phyloP scores from a whole-genome alignment of 1,140 invertebrate genomes.

The Solenopsis fugax region DNA sequence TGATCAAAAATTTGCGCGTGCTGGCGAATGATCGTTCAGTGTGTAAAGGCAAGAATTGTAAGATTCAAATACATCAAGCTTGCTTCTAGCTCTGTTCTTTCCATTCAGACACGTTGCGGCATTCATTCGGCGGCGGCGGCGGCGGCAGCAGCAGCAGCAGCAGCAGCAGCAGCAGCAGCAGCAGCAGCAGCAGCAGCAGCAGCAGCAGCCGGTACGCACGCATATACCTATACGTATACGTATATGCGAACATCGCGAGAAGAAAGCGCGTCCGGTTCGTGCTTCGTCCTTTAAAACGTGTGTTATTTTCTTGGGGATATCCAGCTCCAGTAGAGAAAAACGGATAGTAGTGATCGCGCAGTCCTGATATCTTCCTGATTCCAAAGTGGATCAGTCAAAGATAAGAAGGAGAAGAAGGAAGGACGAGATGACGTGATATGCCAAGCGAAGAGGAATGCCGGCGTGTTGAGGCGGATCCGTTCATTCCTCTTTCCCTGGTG shows the following conservation, averaged over 20 bases:
- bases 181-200: constrained; percentile 21
- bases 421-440: constrained; percentile 42
- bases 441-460: constrained; percentile 49
- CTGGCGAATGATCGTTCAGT: background rate
- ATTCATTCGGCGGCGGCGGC: constrained; percentile 34
- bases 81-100: background rate
- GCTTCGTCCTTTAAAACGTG: constrained; percentile 7
- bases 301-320: background rate
- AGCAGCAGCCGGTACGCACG: constrained; percentile 18
- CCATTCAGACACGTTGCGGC: constrained; percentile 39
- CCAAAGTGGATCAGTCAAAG: background rate
- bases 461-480: constrained; percentile 30
- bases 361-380: background rate
- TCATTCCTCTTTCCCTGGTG: constrained; percentile 37
- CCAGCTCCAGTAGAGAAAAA: background rate
- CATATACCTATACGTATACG: background rate
- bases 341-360: constrained; percentile 1
- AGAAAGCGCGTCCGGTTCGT: constrained; percentile 70
- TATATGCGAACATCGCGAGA: constrained; percentile 47
- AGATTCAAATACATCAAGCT: constrained; percentile 2
- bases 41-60: background rate
- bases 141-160: constrained; percentile 50
- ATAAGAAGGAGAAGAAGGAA: background rate
- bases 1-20: background rate
- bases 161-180: constrained; percentile 53